Conservation (phyloP, 1,140 invertebrate species). For the Odontomachus brunneus region DNA sequence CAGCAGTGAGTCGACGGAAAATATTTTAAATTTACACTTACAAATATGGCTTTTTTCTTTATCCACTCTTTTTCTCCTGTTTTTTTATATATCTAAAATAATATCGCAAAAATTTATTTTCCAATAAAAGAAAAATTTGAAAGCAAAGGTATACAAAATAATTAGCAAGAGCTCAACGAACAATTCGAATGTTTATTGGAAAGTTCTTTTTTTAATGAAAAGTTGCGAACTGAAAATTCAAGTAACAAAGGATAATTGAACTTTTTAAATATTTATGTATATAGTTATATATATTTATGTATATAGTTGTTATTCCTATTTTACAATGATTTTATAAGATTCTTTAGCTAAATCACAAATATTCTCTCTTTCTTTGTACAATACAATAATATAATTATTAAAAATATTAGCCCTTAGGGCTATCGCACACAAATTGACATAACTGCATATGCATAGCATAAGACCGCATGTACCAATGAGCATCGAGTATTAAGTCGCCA, state of each 20-base stretch:
- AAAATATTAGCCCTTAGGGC: too few relatives aligned
- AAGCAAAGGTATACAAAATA: too few relatives aligned
- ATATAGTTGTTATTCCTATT: conserved; percentile 1
- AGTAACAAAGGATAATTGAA: neutral
- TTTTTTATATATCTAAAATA: neutral
- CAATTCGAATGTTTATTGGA: too few relatives aligned
- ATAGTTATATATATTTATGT: too few relatives aligned
- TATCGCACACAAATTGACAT: too few relatives aligned
- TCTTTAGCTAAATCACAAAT: neutral
- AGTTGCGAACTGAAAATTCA: neutral
- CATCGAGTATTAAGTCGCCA: too few relatives aligned
- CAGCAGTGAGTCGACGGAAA: conserved; percentile 69
- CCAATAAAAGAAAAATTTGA: too few relatives aligned
- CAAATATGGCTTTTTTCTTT: conserved; percentile 59
- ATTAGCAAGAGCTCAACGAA: too few relatives aligned
- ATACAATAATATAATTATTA: too few relatives aligned
- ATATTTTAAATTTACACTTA: conserved; percentile 72
- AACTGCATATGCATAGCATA: too few relatives aligned
- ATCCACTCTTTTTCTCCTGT: neutral
- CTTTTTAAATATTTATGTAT: conserved; percentile 29
- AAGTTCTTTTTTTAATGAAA: neutral
- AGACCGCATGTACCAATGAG: too few relatives aligned
- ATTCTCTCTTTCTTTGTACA: neutral
- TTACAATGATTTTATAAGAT: conserved; percentile 13
- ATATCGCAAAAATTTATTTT: too few relatives aligned